Percentiles rank a stretch among this genome's conserved stretches.
These are phyloP conservation scores for Leucoraja erinaceus DNA, from an alignment of 2,113 vertebrate genomes.

Conservation along the genomic window DNA sequence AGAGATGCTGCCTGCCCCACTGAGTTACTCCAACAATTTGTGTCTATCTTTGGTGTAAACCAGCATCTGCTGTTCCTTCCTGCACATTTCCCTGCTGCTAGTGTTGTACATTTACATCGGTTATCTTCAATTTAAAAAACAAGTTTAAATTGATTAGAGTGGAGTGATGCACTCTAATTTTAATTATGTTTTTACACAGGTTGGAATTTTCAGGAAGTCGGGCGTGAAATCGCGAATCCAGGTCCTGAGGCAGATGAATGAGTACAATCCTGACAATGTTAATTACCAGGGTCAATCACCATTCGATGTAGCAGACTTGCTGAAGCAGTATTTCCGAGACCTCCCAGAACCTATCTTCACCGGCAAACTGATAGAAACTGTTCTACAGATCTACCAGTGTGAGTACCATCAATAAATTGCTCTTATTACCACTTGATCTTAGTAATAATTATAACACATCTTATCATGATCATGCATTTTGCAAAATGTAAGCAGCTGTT, in stretches of 20 bases:
- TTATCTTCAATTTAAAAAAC: background rate
- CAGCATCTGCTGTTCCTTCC: too few species aligned
- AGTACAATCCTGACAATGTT: slow-evolving; percentile 65
- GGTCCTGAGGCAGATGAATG: slow-evolving; percentile 69
- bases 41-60: too few species aligned
- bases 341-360: slow-evolving; percentile 77
- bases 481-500: background rate
- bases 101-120: background rate
- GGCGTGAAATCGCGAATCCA: slow-evolving; percentile 80
- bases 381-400: slow-evolving; percentile 80
- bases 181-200: slow-evolving; percentile 49
- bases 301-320: slow-evolving; percentile 74
- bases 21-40: too few species aligned
- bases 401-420: slow-evolving; percentile 44
- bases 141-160: background rate
- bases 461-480: background rate
- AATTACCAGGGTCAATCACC: slow-evolving; percentile 71
- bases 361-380: slow-evolving; percentile 74
- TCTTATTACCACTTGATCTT: background rate
- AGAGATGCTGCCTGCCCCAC: too few species aligned
- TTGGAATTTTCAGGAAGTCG: slow-evolving; percentile 77
- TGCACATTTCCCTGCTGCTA: background rate
- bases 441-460: background rate
- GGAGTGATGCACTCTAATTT: background rate
- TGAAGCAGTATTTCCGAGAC: slow-evolving; percentile 80